These are phyloP conservation scores for Sphenodon punctatus DNA, from an alignment of 2,797 vertebrate genomes.

Conservation along the genomic window DNA sequence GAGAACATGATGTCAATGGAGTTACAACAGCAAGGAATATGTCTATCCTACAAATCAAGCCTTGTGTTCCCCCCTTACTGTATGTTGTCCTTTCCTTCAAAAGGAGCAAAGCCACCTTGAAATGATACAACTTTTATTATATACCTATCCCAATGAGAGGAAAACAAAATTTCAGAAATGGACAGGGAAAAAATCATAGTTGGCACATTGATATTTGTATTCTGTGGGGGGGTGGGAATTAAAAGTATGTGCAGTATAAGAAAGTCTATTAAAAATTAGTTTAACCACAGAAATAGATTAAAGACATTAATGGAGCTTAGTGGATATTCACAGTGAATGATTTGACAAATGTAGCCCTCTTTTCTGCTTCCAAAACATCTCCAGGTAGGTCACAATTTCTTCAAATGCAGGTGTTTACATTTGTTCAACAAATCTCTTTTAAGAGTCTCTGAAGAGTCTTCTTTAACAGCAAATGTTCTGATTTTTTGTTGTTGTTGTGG, in stretches of 20 bases:
- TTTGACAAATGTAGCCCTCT: background rate
- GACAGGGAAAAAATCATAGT: background rate
- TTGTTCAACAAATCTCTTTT: background rate
- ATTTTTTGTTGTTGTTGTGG: no score
- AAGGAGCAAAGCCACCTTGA: constrained; percentile 30
- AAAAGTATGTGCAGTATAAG: background rate
- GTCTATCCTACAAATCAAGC: background rate
- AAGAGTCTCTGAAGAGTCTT: background rate
- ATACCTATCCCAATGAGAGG: background rate
- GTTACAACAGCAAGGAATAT: background rate
- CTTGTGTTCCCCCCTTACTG: background rate
- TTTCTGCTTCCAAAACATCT: background rate
- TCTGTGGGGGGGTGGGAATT: no score
- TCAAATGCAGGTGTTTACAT: background rate
- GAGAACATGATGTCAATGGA: background rate
- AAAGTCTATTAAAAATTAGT: background rate
- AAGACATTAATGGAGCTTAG: background rate
- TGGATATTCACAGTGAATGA: background rate
- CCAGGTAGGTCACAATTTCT: background rate
- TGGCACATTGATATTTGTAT: background rate
- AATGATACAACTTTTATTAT: background rate
- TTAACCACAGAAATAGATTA: background rate
- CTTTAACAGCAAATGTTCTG: background rate
- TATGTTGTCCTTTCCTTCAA: constrained; percentile 7
- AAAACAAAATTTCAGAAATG: background rate